Conservation (phyloP, 2,888 invertebrate genomes). For the Hesperia comma region DNA sequence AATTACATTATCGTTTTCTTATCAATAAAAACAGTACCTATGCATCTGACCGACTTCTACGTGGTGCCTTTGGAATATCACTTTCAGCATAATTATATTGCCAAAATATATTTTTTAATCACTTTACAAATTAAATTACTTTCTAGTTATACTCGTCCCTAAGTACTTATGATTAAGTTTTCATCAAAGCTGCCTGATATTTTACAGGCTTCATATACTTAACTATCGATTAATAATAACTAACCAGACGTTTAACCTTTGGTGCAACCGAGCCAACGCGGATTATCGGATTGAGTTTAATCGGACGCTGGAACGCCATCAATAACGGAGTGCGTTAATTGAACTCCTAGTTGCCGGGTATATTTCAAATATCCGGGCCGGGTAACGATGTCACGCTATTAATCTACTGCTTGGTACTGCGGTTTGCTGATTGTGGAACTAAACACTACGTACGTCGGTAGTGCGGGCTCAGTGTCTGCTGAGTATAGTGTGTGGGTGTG, state of each 20-base stretch:
- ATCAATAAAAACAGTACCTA: too few relatives aligned
- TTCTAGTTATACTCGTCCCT: too few relatives aligned
- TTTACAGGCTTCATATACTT: too few relatives aligned
- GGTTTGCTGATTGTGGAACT: constrained; percentile 36
- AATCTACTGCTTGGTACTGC: constrained; percentile 35
- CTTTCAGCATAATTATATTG: too few relatives aligned
- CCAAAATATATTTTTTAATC: too few relatives aligned
- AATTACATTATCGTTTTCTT: too few relatives aligned
- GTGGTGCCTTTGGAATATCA: too few relatives aligned
- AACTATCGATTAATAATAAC: neutral
- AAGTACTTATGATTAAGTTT: too few relatives aligned
- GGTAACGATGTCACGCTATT: constrained; percentile 42
- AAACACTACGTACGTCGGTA: neutral
- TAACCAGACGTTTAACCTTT: constrained; percentile 41
- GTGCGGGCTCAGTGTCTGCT: neutral
- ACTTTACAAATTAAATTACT: too few relatives aligned
- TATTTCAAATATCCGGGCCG: constrained; percentile 70
- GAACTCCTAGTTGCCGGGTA: constrained; percentile 69
- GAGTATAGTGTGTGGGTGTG: too few relatives aligned
- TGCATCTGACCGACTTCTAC: too few relatives aligned
- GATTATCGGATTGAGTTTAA: constrained; percentile 81
- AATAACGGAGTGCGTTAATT: constrained; percentile 79
- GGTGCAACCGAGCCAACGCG: constrained; percentile 55
- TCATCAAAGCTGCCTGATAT: too few relatives aligned
- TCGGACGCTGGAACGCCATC: constrained; percentile 76